Evolutionary conservation across 2,113 vertebrate species (phyloP).

Genomic region (human (Homo sapiens)): DNA sequence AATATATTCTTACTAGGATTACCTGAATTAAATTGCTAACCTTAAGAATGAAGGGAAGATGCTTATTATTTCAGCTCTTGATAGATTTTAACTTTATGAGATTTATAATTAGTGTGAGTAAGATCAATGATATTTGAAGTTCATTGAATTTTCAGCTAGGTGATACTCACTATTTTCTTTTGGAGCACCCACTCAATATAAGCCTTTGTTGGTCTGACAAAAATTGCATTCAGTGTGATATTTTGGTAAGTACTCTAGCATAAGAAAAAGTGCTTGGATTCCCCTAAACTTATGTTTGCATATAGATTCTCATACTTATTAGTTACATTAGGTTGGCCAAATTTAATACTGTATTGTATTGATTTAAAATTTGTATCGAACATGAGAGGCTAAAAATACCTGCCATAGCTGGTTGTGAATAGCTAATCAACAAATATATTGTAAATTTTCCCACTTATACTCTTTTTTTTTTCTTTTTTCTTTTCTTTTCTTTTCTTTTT

Average conservation of each 20-base stretch:
- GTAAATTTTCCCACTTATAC: background rate
- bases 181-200: background rate
- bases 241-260: background rate
- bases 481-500: background rate
- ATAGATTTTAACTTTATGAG: slow-evolving; percentile 26
- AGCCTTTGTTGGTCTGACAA: background rate
- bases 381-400: background rate
- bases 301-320: background rate
- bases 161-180: background rate
- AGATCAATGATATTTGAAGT: slow-evolving; percentile 39
- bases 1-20: background rate
- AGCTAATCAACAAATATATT: background rate
- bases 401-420: background rate
- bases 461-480: background rate
- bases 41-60: background rate
- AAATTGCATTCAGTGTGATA: slow-evolving; percentile 29
- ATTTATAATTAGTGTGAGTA: slow-evolving; percentile 51
- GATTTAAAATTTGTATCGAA: slow-evolving; percentile 22
- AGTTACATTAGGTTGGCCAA: background rate
- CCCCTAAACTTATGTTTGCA: background rate
- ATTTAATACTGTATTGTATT: background rate
- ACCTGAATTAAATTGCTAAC: slow-evolving; percentile 21
- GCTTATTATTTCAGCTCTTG: background rate
- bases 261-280: background rate
- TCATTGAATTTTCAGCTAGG: slow-evolving; percentile 28